These are phyloP conservation scores for Vultur gryphus DNA, from an alignment of 2,797 vertebrate species.

Conservation along the genomic window DNA sequence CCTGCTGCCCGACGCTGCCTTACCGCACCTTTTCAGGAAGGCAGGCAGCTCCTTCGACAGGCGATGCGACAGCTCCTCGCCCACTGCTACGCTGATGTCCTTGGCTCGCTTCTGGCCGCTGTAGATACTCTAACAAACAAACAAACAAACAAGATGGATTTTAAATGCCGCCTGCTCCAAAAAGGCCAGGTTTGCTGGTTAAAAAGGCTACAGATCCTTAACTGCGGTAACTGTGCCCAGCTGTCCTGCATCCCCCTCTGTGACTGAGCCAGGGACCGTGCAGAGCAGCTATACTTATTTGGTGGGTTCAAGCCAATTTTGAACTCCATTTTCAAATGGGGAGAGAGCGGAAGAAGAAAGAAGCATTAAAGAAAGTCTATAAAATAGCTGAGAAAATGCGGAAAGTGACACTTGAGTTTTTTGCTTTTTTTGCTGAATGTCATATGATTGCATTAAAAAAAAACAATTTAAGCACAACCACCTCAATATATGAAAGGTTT, in stretches of 20 bases:
- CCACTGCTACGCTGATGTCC: constrained; percentile 38
- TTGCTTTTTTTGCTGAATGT: rapidly evolving
- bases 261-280: background rate
- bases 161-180: background rate
- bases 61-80: background rate
- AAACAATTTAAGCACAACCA: background rate
- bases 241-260: background rate
- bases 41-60: constrained; percentile 48
- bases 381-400: background rate
- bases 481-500: background rate
- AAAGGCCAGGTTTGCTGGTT: background rate
- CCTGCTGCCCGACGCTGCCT: rapidly evolving
- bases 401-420: background rate
- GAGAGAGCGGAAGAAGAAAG: background rate
- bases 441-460: background rate
- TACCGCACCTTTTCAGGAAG: constrained; percentile 68
- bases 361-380: background rate
- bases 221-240: background rate
- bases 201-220: background rate
- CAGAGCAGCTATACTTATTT: background rate
- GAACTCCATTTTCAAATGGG: background rate
- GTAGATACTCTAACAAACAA: constrained; percentile 60
- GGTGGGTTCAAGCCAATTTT: background rate
- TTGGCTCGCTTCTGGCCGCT: constrained; percentile 52
- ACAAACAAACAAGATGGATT: background rate